A percentile compares a stretch with the other conserved stretches of the same genome.
phyloP scores from a whole-genome alignment of 2,113 vertebrate species.

The Triplophysa siluroides region DNA sequence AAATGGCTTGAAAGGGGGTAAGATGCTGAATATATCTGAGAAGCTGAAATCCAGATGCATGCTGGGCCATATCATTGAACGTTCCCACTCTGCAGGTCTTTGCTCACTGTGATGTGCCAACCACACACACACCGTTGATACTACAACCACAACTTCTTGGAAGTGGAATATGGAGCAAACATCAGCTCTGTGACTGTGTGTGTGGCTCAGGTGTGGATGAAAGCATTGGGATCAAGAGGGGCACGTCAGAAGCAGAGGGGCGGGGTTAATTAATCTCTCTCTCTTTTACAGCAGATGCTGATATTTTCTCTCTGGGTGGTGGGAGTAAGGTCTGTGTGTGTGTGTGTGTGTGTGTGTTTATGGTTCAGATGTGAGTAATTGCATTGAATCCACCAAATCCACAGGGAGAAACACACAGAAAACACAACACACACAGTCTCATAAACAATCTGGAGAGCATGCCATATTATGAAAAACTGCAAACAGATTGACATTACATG shows the following conservation, averaged over 20 bases:
- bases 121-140: conserved; percentile 23
- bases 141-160: not conserved
- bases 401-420: conserved; percentile 40
- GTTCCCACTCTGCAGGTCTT: conserved; percentile 18
- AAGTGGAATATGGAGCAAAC: not conserved
- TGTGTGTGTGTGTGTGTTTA: conserved; percentile 19
- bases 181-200: not conserved
- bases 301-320: conserved; percentile 49
- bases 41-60: conserved; percentile 47
- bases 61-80: conserved; percentile 31
- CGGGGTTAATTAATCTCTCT: conserved; percentile 70
- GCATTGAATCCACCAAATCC: conserved; percentile 40
- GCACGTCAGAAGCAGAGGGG: conserved; percentile 58
- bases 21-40: not conserved
- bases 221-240: conserved; percentile 61
- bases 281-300: conserved; percentile 35
- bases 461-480: conserved; percentile 27
- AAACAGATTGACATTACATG: conserved; percentile 5
- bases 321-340: conserved; percentile 21
- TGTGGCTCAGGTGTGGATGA: conserved; percentile 71
- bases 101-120: conserved; percentile 37
- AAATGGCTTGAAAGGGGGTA: not conserved
- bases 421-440: not conserved
- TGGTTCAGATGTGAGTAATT: conserved; percentile 45
- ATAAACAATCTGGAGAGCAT: conserved; percentile 31